phyloP scores from a whole-genome alignment of 2,888 invertebrate species.

The Pasiphila rectangulata region DNA sequence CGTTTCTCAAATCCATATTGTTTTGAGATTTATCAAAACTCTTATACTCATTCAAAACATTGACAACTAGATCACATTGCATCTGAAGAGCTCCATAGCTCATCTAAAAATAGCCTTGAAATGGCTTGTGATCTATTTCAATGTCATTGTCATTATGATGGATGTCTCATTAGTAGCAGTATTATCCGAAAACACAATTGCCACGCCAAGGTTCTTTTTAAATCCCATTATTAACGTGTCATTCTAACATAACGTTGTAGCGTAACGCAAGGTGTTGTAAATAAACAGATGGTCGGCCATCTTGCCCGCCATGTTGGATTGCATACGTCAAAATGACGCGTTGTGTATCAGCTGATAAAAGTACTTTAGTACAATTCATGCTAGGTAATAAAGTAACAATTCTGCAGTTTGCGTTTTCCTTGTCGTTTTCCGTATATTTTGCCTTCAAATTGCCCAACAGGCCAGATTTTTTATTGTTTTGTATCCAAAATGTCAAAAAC shows the following conservation, averaged over 20 bases:
- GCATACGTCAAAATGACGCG: constrained; percentile 63
- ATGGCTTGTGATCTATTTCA: constrained; percentile 20
- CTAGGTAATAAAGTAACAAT: background rate
- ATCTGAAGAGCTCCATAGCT: background rate
- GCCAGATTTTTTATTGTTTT: too few relatives aligned
- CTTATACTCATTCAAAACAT: too few relatives aligned
- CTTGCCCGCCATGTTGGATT: constrained; percentile 64
- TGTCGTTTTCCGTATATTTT: too few relatives aligned
- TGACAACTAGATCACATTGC: background rate
- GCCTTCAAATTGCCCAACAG: too few relatives aligned
- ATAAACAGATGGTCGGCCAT: constrained; percentile 65
- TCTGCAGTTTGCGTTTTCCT: too few relatives aligned
- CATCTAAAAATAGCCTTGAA: constrained; percentile 10
- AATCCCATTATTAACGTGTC: constrained; percentile 24
- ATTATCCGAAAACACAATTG: constrained; percentile 21
- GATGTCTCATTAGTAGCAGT: constrained; percentile 21
- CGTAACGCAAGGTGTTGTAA: constrained; percentile 48
- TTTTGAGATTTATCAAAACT: too few relatives aligned
- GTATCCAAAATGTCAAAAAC: too few relatives aligned
- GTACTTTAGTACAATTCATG: background rate
- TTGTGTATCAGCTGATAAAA: constrained; percentile 57
- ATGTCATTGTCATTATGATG: constrained; percentile 21
- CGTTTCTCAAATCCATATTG: too few relatives aligned
- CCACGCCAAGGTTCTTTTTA: constrained; percentile 22
- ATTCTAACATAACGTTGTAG: constrained; percentile 21